Percentiles rank a stretch among this genome's conserved stretches.
Evolutionary conservation across 2,797 vertebrate species (phyloP).

Genomic region (Gymnodraco acuticeps): DNA sequence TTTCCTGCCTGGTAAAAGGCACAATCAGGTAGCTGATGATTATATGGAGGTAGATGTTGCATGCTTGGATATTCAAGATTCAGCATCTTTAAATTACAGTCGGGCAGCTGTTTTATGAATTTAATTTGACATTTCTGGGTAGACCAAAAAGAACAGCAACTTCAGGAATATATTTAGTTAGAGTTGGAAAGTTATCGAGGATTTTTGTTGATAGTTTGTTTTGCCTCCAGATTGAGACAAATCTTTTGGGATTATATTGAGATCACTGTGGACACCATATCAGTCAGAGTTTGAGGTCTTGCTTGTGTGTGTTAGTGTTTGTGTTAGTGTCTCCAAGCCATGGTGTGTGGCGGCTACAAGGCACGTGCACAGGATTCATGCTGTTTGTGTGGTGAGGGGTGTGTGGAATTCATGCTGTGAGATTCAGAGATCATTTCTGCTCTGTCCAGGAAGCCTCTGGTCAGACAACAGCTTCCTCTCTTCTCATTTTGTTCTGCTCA

Average conservation of each 20-base stretch:
- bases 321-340: neutral
- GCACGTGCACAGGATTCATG: conserved; percentile 32
- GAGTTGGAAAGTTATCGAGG: conserved; percentile 25
- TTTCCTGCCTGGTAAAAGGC: conserved; percentile 30
- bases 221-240: conserved; percentile 48
- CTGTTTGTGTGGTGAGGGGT: conserved; percentile 70
- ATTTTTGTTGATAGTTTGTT: conserved; percentile 31
- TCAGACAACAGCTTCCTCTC: conserved; percentile 62
- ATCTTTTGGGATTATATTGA: conserved; percentile 58
- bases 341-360: conserved; percentile 20
- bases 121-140: conserved; percentile 22
- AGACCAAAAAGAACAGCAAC: conserved; percentile 9
- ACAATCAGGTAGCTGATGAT: conserved; percentile 17
- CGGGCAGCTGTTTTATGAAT: conserved; percentile 29
- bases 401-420: conserved; percentile 66
- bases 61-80: conserved; percentile 5
- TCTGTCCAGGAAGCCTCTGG: conserved; percentile 74
- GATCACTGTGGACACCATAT: conserved; percentile 41
- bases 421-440: conserved; percentile 73
- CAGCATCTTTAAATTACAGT: conserved; percentile 25
- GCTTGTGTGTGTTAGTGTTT: conserved; percentile 16
- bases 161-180: conserved; percentile 8
- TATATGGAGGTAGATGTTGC: conserved; percentile 11
- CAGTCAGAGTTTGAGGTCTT: conserved; percentile 51
- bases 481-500: conserved; percentile 25